Evolutionary conservation across 2,797 vertebrate species (phyloP), one percentile per base, ranked within the genome.

Genomic region (Sebastes hopkinsi): DNA sequence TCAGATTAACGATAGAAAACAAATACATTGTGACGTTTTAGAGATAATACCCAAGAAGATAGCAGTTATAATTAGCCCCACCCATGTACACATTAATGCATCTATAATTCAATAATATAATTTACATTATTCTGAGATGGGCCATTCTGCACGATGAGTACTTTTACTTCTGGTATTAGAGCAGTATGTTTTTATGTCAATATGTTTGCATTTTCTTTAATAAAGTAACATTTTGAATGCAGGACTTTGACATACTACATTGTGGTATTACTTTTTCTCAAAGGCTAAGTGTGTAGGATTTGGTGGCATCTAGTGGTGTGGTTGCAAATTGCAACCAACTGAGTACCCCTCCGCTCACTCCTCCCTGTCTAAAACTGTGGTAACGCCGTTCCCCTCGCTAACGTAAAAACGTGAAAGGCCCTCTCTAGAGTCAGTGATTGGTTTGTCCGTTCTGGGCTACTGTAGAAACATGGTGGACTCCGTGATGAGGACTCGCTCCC

Each of bases 351-450:
- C 38, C 3, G 6, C 38, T 42, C 38, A 16, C 38, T 42, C 38
- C 38, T 16, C 38, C 38, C 38, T 42, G 1, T 42, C 14, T 16
- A 42, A 42, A 3, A 42, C 14, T 6, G 14, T 6, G 0, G 38
- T 42, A 38, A 38, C 36, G 36, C 36, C 5, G 36, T 38, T 38
- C 38, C 0, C 38, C 38, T 29, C 27, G 27, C 27, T 16, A 16
- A 42, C 38, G 0, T 42, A 42, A 42, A 42, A 42, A 14, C 0
- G 0, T 42, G 2, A 42, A 42, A 16, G 14, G 38, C 14, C 0
- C 14, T 42, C 14, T 42, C 38, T 42, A 16, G 38, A 42, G 38
- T 42, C 38, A 42, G 38, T 16, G 38, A 16, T 42, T 42, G 38
- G 38, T 42, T 42, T 42, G 38, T 42, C 14, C 0, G 6, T 42